Evolutionary conservation across 2,113 vertebrate genomes (phyloP), one percentile per base, ranked within the genome.

Genomic region (Megaptera novaeangliae): DNA sequence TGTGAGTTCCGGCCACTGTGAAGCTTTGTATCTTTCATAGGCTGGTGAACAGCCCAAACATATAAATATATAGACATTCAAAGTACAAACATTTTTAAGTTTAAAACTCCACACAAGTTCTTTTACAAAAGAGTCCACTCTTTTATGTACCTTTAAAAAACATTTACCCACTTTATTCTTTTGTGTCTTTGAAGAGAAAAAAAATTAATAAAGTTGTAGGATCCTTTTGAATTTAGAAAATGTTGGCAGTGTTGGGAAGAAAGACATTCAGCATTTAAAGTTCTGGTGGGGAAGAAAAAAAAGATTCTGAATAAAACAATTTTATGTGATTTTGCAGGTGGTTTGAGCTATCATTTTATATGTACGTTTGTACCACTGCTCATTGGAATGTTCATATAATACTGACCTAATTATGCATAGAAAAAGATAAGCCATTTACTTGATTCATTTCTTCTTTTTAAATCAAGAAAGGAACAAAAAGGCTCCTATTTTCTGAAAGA

Each of bases 401-500:
- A 99, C 98, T 99, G 99, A 99, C 99, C 99, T 99, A 99, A 99
- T 99, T 99, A 99, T 99, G 99, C 99, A 99, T 99, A 98, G 98
- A 99, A 99, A 99, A 98, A 99, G 98, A 99, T 99, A 99, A 99
- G 99, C 99, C 99, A 99, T 99, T 99, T 99, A 99, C 98, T 99
- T 99, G 99, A 99, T 99, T 99, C 99, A 99, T 99, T 99, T 99
- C 99, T 99, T 99, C 99, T 99, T 99, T 99, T 99, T 99, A 99
- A 99, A 99, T 99, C 98, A 99, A 99, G 99, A 99, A 99, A 99
- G 98, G 98, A 99, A 99, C 98, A 99, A 99, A 99, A 99, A 99
- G 99, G 98, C 98, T 99, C 99, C 99, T 99, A 99, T 99, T 99
- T 99, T 99, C 98, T 99, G 99, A 99, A 99, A 99, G 99, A 99